Percentiles rank a stretch among this genome's conserved stretches.
These are phyloP conservation scores for Actinia equina DNA, from an alignment of 64 coral and sea anemone genomes.

Conservation along the genomic window DNA sequence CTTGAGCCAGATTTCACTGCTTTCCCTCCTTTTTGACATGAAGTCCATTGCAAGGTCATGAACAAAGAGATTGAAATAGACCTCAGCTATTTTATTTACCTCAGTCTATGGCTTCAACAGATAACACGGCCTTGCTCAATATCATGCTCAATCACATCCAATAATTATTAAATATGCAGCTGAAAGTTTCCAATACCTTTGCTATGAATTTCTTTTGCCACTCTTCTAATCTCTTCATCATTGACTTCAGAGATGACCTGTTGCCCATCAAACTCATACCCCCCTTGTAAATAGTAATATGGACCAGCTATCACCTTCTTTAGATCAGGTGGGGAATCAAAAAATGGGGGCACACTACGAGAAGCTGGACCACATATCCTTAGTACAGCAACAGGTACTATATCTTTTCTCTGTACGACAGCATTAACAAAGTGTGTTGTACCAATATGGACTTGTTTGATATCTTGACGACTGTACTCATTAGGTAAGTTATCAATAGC, in stretches of 20 bases:
- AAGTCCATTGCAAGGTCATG: no score
- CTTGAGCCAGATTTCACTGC: no score
- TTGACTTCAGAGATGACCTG: slow-evolving; percentile 49
- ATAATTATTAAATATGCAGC: no score
- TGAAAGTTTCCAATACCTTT: not conserved
- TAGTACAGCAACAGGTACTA: slow-evolving; percentile 67
- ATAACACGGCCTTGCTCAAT: no score
- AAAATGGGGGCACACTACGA: slow-evolving; percentile 70
- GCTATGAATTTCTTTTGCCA: slow-evolving; percentile 46
- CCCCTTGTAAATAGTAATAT: slow-evolving; percentile 80
- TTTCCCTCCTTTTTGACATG: no score
- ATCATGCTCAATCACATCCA: no score
- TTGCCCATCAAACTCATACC: slow-evolving; percentile 75
- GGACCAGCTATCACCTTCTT: slow-evolving; percentile 46
- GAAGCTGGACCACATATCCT: slow-evolving; percentile 91
- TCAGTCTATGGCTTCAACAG: no score
- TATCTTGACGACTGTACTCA: slow-evolving; percentile 39
- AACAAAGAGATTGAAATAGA: no score
- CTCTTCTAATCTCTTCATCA: slow-evolving; percentile 47
- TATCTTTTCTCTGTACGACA: slow-evolving; percentile 67
- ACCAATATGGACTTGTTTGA: slow-evolving; percentile 80
- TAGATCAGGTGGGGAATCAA: slow-evolving; percentile 86
- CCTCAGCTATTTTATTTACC: no score
- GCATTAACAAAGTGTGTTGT: slow-evolving; percentile 99
- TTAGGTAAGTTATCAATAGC: slow-evolving; percentile 49